These are phyloP conservation scores for Propithecus coquereli DNA, from an alignment of 2,113 vertebrate genomes.

Conservation along the genomic window DNA sequence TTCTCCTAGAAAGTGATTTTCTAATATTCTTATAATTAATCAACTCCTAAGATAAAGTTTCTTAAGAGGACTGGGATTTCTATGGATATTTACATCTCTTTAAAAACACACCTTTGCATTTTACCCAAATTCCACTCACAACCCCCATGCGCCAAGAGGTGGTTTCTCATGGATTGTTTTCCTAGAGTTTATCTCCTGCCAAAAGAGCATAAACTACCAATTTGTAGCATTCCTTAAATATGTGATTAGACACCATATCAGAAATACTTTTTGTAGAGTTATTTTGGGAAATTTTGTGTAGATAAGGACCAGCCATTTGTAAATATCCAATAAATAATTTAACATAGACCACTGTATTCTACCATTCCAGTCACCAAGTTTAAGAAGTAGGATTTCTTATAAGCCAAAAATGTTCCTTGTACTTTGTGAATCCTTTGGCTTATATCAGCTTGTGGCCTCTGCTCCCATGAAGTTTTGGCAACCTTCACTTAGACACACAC, in stretches of 20 bases:
- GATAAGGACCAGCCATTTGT: neutral
- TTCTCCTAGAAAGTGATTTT: neutral
- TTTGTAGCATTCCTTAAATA: neutral
- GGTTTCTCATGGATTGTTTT: neutral
- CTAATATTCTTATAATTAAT: slow-evolving; percentile 19
- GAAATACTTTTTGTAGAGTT: neutral
- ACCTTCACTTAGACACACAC: neutral
- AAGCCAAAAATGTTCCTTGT: slow-evolving; percentile 38
- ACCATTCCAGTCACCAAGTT: slow-evolving; percentile 5
- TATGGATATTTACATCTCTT: neutral
- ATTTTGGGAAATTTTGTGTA: slow-evolving; percentile 54
- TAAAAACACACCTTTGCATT: slow-evolving; percentile 1
- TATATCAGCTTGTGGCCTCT: slow-evolving; percentile 52
- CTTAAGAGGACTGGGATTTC: neutral
- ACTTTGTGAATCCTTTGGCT: slow-evolving; percentile 54
- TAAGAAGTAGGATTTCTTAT: slow-evolving; percentile 35
- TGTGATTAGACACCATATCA: neutral
- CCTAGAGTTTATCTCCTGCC: neutral
- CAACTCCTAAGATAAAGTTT: neutral
- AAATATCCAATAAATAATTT: slow-evolving; percentile 47
- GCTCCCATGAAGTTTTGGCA: slow-evolving; percentile 58
- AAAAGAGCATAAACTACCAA: neutral
- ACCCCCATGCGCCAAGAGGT: neutral
- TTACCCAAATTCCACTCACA: neutral
- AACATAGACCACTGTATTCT: neutral